A percentile compares a stretch with the other conserved stretches of the same genome.
Conservation (phyloP, 2,888 invertebrate genomes). For the Hypomecis punctinalis region DNA sequence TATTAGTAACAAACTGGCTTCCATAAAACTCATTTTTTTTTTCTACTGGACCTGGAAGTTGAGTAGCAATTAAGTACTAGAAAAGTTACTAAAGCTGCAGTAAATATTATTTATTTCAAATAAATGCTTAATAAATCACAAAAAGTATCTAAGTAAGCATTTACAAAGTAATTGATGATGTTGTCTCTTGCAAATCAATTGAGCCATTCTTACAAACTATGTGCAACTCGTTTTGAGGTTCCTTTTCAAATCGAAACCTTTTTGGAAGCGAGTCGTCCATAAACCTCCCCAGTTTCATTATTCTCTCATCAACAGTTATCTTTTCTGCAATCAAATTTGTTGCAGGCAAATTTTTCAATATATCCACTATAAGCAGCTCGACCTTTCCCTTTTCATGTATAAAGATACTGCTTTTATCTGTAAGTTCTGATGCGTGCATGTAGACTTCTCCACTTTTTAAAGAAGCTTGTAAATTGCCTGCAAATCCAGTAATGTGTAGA, state of each 20-base stretch:
- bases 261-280: slow-evolving; percentile 80
- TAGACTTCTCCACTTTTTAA: slow-evolving; percentile 79
- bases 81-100: no score
- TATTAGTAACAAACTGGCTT: no score
- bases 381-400: slow-evolving; percentile 82
- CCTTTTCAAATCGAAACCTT: slow-evolving; percentile 76
- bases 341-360: slow-evolving; percentile 73
- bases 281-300: slow-evolving; percentile 75
- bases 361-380: slow-evolving; percentile 72
- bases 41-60: no score
- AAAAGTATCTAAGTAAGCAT: slow-evolving; percentile 16
- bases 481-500: slow-evolving; percentile 75
- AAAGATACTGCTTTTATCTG: slow-evolving; percentile 79
- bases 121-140: neutral
- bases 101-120: no score
- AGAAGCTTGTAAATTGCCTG: slow-evolving; percentile 75
- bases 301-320: slow-evolving; percentile 77
- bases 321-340: slow-evolving; percentile 81
- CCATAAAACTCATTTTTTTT: no score
- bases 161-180: slow-evolving; percentile 68
- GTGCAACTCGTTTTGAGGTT: slow-evolving; percentile 74
- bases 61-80: no score
- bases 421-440: slow-evolving; percentile 75
- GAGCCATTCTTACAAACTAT: slow-evolving; percentile 83
- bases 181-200: slow-evolving; percentile 76